These are phyloP conservation scores for Agrenia bidenticulata DNA, from an alignment of 2,888 invertebrate genomes.

Conservation along the genomic window DNA sequence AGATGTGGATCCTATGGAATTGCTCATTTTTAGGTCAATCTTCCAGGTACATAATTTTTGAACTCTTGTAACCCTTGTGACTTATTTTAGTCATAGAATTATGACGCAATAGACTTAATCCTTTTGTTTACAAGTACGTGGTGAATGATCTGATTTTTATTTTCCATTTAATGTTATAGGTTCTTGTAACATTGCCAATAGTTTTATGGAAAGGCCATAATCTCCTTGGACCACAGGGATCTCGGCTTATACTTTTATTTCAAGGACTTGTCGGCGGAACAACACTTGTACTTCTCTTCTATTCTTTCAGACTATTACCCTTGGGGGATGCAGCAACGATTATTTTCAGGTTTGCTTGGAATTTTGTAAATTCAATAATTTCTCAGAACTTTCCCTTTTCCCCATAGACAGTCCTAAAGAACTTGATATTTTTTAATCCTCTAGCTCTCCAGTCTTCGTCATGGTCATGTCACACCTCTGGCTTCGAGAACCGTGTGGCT, in stretches of 20 bases:
- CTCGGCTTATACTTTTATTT: slow-evolving; percentile 55
- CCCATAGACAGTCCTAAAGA: neutral
- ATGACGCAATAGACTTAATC: neutral
- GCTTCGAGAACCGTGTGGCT: slow-evolving; percentile 59
- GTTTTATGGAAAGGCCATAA: slow-evolving; percentile 55
- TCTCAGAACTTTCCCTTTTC: neutral
- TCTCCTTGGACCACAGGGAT: slow-evolving; percentile 57
- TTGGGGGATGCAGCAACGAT: slow-evolving; percentile 61
- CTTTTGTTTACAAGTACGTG: neutral
- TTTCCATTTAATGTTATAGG: slow-evolving; percentile 28
- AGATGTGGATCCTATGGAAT: slow-evolving; percentile 59
- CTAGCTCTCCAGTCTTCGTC: slow-evolving; percentile 60
- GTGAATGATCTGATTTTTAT: neutral
- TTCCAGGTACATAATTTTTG: slow-evolving; percentile 55
- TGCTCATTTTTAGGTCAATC: slow-evolving; percentile 57
- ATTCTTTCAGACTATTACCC: slow-evolving; percentile 59
- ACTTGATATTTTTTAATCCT: neutral
- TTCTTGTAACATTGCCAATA: slow-evolving; percentile 55
- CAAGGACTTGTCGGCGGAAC: slow-evolving; percentile 59
- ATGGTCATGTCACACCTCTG: slow-evolving; percentile 58
- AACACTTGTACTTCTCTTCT: slow-evolving; percentile 58
- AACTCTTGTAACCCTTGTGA: neutral
- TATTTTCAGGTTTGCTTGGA: slow-evolving; percentile 56
- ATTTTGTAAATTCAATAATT: no score
- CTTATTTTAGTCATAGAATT: neutral